Conservation (phyloP, 2,888 invertebrate genomes). For the Lucinisca nassula region DNA sequence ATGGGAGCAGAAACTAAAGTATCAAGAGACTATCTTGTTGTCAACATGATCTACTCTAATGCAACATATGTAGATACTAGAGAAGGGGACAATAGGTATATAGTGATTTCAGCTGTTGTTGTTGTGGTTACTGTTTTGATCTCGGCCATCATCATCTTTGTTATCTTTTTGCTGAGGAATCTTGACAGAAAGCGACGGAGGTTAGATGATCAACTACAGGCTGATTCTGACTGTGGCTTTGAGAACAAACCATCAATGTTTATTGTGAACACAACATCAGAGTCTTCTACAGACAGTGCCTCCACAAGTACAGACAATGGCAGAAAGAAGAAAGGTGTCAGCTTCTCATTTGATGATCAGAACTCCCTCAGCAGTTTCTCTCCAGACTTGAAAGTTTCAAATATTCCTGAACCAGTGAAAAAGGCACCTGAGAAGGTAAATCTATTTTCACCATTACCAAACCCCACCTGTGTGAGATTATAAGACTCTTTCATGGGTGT, state of each 20-base stretch:
- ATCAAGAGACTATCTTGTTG: slow-evolving; percentile 58
- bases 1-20: slow-evolving; percentile 22
- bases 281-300: slow-evolving; percentile 50
- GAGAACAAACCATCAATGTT: slow-evolving; percentile 49
- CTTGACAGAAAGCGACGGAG: slow-evolving; percentile 64
- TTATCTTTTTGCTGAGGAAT: slow-evolving; percentile 71
- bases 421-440: slow-evolving; percentile 63
- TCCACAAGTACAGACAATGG: slow-evolving; percentile 2
- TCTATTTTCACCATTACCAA: too few relatives aligned
- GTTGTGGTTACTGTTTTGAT: slow-evolving; percentile 73
- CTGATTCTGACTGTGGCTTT: slow-evolving; percentile 29
- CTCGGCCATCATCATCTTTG: slow-evolving; percentile 68
- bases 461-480: too few relatives aligned
- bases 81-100: slow-evolving; percentile 60
- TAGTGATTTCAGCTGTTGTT: slow-evolving; percentile 74
- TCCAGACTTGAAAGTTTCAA: slow-evolving; percentile 22
- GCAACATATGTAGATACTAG: slow-evolving; percentile 49
- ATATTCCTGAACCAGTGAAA: slow-evolving; percentile 42
- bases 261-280: slow-evolving; percentile 62
- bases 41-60: slow-evolving; percentile 67
- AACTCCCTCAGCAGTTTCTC: slow-evolving; percentile 57
- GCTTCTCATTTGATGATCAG: slow-evolving; percentile 68
- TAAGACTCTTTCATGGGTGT: too few relatives aligned
- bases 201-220: background rate
- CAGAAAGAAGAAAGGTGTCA: slow-evolving; percentile 67